Evolutionary conservation across 2,797 vertebrate genomes (phyloP), one percentile per base, ranked within the genome.

Genomic region (Coracias cyanogaster): DNA sequence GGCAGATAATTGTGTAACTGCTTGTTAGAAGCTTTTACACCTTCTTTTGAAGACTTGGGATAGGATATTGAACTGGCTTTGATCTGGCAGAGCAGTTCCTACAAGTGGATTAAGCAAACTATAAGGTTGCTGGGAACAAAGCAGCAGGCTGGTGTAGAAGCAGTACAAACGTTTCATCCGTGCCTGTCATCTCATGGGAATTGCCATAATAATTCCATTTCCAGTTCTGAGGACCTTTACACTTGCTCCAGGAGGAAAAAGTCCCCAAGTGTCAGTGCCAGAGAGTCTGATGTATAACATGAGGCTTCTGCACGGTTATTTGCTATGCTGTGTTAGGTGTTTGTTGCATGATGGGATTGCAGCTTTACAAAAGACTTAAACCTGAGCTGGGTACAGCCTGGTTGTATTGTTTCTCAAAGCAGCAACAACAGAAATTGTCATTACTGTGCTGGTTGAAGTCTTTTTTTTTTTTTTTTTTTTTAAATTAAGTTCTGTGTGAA

Each of bases 21-120:
- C 78, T 85, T 90, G 78, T 94, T 92, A 51, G 0, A 73, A 41
- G 49, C 60, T 92, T 95, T 96, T 95, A 81, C 88, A 93, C 92
- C 74, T 89, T 82, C 88, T 89, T 95, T 95, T 94, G 92, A 91
- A 71, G 83, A 51, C 71, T 82, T 86, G 71, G 71, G 57, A 28
- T 72, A 82, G 92, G 78, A 58, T 95, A 74, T 89, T 90, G 94
- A 93, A 60, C 74, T 90, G 79, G 41, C 86, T 95, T 96, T 96
- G 93, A 93, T 96, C 83, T 95, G 78, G 26, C 15, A 46, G 92
- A 88, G 29, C 25, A 45, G 57, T 90, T 96, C 73, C 67, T 95
- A 51, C 71, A 78, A 61, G 78, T 94, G 72, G 74, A 77, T 95
- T 96, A 96, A 67, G 19, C 61, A 17, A 72, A 6, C 48, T 72